These are phyloP conservation scores for Pachyseris speciosa DNA, from an alignment of 64 coral and sea anemone species.

Conservation along the genomic window DNA sequence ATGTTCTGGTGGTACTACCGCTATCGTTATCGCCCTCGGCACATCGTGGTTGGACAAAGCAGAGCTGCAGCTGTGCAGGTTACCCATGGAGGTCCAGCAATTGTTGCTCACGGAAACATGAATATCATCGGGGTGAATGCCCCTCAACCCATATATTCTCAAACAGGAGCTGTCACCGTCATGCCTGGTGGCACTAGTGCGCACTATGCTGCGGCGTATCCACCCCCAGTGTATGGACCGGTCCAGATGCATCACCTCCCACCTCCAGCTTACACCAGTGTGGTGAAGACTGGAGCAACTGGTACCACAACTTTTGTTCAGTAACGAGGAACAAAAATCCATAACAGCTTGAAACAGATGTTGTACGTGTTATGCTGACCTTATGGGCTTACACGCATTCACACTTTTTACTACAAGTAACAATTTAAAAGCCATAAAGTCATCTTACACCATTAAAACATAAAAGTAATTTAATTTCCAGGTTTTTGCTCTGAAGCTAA, in stretches of 20 bases:
- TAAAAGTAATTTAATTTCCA: too few relatives aligned
- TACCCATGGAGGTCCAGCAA: background rate
- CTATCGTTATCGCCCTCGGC: conserved; percentile 79
- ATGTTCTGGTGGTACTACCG: conserved; percentile 94
- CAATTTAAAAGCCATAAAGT: too few relatives aligned
- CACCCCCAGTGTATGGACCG: background rate
- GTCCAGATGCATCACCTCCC: too few relatives aligned
- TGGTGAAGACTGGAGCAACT: background rate
- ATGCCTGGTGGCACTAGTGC: background rate
- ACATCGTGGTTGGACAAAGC: background rate
- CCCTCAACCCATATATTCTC: conserved; percentile 2
- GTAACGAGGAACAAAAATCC: too few relatives aligned
- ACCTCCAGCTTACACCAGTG: background rate
- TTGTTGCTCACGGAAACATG: background rate
- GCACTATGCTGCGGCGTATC: background rate
- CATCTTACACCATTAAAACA: too few relatives aligned
- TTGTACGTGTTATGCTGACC: too few relatives aligned
- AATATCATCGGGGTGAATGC: conserved; percentile 4
- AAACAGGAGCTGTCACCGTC: background rate
- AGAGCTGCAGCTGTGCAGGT: background rate
- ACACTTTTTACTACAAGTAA: too few relatives aligned
- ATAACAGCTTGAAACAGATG: too few relatives aligned
- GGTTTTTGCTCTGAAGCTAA: too few relatives aligned
- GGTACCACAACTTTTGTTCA: background rate
- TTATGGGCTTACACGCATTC: too few relatives aligned